These are phyloP conservation scores for Pelmatolapia mariae DNA, from an alignment of 2,113 vertebrate genomes.

Conservation along the genomic window DNA sequence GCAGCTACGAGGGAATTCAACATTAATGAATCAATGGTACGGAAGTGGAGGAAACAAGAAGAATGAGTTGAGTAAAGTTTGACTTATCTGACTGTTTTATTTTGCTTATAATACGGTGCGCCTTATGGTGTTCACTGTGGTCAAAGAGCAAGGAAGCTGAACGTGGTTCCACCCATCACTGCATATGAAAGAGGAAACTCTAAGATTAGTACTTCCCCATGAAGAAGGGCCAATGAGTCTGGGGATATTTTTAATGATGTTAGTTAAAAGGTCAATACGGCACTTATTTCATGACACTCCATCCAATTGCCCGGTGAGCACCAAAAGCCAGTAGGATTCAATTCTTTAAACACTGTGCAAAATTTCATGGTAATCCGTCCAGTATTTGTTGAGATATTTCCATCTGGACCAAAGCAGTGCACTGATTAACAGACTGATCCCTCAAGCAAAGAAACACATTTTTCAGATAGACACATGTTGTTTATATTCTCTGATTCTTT, in stretches of 20 bases:
- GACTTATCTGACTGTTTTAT: background rate
- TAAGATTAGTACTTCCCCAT: background rate
- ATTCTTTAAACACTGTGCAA: background rate
- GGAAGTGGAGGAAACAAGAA: background rate
- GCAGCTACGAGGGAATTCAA: background rate
- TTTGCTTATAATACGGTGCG: background rate
- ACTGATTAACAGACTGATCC: background rate
- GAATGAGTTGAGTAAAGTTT: background rate
- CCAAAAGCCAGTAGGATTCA: background rate
- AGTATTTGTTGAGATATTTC: background rate
- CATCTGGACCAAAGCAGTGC: background rate
- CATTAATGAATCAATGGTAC: background rate
- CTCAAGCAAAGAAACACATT: background rate
- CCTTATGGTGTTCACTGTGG: background rate
- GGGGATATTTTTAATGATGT: background rate
- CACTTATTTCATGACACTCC: background rate
- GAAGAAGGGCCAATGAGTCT: background rate
- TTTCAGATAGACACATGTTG: constrained; percentile 16
- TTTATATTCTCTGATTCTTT: background rate
- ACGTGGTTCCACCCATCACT: background rate
- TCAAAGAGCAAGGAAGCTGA: background rate
- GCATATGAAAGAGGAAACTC: background rate
- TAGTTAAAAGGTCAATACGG: background rate
- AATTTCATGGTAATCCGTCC: background rate
- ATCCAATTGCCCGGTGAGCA: background rate